Conservation (phyloP, 2,797 vertebrate genomes). For the Hylomyscus alleni region DNA sequence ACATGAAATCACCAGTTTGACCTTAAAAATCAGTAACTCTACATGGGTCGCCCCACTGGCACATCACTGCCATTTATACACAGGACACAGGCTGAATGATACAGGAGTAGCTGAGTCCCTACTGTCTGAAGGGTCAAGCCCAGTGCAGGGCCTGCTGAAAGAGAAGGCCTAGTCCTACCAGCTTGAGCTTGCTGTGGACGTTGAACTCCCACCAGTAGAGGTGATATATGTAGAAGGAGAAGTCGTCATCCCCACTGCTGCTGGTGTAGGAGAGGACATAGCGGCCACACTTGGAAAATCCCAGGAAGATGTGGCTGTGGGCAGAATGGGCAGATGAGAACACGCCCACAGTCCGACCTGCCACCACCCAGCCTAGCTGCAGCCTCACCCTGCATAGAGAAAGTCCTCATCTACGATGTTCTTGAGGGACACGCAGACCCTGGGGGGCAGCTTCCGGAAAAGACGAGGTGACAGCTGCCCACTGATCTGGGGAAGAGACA, state of each 20-base stretch:
- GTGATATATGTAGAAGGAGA: constrained; percentile 97
- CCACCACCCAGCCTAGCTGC: neutral
- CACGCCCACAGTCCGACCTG: fast-evolving
- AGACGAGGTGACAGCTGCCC: constrained; percentile 95
- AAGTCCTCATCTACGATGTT: constrained; percentile 97
- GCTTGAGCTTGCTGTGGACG: constrained; percentile 96
- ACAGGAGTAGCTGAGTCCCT: neutral
- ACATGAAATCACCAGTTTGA: neutral
- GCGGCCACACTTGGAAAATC: constrained; percentile 97
- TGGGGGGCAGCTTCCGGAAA: constrained; percentile 95
- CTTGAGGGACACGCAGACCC: constrained; percentile 95
- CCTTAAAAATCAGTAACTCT: neutral
- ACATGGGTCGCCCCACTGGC: neutral
- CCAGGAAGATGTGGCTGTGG: constrained; percentile 96
- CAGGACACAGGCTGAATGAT: neutral
- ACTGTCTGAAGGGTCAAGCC: neutral
- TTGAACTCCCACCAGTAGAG: constrained; percentile 99
- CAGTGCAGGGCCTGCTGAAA: neutral
- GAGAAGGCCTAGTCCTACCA: constrained; percentile 88
- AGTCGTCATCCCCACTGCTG: constrained; percentile 95
- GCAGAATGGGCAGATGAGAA: neutral
- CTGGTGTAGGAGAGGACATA: constrained; percentile 97
- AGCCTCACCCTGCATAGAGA: constrained; percentile 93
- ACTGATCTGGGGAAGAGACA: constrained; percentile 89
- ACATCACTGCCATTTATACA: too few relatives aligned